Evolutionary conservation across 2,113 vertebrate species (phyloP).

Genomic region (Peromyscus polionotus): DNA sequence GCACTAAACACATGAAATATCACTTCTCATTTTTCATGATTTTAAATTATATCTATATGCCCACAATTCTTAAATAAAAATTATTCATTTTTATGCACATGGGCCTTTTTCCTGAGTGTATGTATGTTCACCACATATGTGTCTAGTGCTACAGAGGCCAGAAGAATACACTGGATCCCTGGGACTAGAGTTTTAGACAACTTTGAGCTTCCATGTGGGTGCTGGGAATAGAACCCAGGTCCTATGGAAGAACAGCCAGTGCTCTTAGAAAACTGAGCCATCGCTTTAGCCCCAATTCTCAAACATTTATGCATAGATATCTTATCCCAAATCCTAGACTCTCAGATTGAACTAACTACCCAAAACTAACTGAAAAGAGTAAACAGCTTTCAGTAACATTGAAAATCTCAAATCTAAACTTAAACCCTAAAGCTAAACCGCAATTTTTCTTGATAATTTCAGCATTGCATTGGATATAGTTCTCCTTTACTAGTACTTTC

Average conservation of each 20-base stretch:
- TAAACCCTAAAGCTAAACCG: neutral
- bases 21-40: neutral
- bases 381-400: neutral
- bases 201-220: too few species aligned
- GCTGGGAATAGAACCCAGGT: too few species aligned
- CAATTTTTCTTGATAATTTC: neutral
- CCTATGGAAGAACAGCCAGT: too few species aligned
- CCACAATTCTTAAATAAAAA: neutral
- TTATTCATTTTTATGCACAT: neutral
- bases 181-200: too few species aligned
- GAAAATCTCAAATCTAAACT: neutral
- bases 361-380: neutral
- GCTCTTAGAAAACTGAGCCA: too few species aligned
- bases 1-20: neutral
- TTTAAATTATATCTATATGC: neutral
- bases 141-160: neutral
- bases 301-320: neutral
- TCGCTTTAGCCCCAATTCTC: neutral
- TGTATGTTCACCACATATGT: neutral
- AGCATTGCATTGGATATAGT: neutral
- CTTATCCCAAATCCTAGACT: neutral
- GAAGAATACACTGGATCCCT: neutral
- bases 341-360: neutral
- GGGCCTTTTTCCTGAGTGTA: neutral
- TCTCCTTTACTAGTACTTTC: neutral